phyloP scores from a whole-genome alignment of 2,888 invertebrate genomes.

The Aethes cnicana region DNA sequence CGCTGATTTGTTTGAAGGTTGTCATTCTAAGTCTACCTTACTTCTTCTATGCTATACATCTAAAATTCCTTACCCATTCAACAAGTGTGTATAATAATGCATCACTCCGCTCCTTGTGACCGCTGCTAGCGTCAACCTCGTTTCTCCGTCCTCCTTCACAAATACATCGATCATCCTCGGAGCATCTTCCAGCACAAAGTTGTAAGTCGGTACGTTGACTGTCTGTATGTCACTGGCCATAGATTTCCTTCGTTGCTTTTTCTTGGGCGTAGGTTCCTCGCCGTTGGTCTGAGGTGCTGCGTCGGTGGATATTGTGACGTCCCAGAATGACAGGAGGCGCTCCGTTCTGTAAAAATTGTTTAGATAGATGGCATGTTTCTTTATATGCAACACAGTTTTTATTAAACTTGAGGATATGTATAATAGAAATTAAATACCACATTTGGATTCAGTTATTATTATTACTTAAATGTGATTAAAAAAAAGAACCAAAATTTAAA shows the following conservation, averaged over 20 bases:
- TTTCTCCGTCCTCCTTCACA: slow-evolving; percentile 74
- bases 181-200: slow-evolving; percentile 88
- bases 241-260: slow-evolving; percentile 63
- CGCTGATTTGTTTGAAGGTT: too few relatives aligned
- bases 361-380: too few relatives aligned
- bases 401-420: too few relatives aligned
- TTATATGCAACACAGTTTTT: too few relatives aligned
- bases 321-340: slow-evolving; percentile 75
- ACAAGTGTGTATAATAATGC: slow-evolving; percentile 88
- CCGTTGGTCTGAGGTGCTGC: slow-evolving; percentile 55
- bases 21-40: too few relatives aligned
- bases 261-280: slow-evolving; percentile 57
- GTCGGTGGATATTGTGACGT: slow-evolving; percentile 62
- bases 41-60: too few relatives aligned
- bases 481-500: too few relatives aligned
- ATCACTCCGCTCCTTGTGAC: slow-evolving; percentile 90
- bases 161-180: slow-evolving; percentile 77
- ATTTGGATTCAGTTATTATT: too few relatives aligned
- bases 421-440: too few relatives aligned
- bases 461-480: too few relatives aligned
- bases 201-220: slow-evolving; percentile 61
- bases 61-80: slow-evolving; percentile 85
- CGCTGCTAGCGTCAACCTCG: slow-evolving; percentile 74
- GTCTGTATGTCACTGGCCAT: slow-evolving; percentile 31
- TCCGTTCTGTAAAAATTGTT: slow-evolving; percentile 59